A percentile compares a stretch with the other conserved stretches of the same genome.
These are phyloP conservation scores for Silurus aristotelis DNA, from an alignment of 2,797 vertebrate genomes.

Conservation along the genomic window DNA sequence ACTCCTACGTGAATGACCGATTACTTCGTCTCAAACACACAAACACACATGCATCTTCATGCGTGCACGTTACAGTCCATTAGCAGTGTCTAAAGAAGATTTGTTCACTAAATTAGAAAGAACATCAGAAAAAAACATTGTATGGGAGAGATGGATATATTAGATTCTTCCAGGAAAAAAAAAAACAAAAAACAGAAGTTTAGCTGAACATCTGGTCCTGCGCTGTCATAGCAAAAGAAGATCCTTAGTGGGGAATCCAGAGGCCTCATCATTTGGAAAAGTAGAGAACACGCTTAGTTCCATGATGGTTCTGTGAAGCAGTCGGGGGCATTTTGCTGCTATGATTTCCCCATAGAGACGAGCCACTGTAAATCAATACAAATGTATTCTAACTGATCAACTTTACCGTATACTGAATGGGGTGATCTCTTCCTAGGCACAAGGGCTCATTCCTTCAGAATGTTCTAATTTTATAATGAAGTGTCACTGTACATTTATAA, in stretches of 20 bases:
- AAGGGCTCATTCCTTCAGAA: not conserved
- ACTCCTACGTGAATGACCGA: not conserved
- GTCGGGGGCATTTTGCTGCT: not conserved
- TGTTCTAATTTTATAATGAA: not conserved
- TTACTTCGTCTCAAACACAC: not conserved
- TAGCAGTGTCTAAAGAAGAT: not conserved
- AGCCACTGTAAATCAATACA: not conserved
- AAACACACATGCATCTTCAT: not conserved
- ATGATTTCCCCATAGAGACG: not conserved
- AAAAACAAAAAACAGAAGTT: not conserved
- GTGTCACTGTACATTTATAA: not conserved
- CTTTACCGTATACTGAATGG: not conserved
- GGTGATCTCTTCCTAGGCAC: not conserved
- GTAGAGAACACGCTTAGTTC: not conserved
- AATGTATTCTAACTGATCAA: not conserved
- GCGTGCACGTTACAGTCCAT: not conserved
- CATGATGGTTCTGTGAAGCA: not conserved
- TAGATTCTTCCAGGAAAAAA: constrained; percentile 8
- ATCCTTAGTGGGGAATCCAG: constrained; percentile 54
- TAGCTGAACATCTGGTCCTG: constrained; percentile 58
- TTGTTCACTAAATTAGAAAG: too few relatives aligned
- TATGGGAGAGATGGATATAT: constrained; percentile 7
- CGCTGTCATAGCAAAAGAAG: constrained; percentile 54
- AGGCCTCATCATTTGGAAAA: constrained; percentile 17
- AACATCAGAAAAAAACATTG: not conserved